Conservation (phyloP, 2,888 invertebrate genomes). For the Thumatha senex region DNA sequence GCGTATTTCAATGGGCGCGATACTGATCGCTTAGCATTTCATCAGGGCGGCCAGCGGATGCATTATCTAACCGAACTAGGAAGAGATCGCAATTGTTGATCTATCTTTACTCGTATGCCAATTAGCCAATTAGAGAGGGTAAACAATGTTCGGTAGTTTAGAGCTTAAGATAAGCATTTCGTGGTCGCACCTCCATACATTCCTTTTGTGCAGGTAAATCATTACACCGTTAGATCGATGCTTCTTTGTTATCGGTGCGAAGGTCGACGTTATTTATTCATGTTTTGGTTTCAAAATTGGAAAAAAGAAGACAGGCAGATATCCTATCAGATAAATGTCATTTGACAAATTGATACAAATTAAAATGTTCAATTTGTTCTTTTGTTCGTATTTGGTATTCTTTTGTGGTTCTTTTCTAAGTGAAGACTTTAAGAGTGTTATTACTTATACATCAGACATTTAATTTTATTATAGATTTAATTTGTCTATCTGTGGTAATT, state of each 20-base stretch:
- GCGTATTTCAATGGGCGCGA: conserved; percentile 73
- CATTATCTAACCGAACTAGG: conserved; percentile 70
- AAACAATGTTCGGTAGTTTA: conserved; percentile 60
- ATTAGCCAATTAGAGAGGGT: conserved; percentile 81
- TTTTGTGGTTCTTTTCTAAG: conserved; percentile 13
- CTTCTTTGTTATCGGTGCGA: conserved; percentile 26
- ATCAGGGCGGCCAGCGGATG: conserved; percentile 65
- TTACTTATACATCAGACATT: not conserved
- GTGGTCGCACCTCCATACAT: conserved; percentile 43
- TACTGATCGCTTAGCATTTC: conserved; percentile 74
- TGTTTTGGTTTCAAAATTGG: conserved; percentile 46
- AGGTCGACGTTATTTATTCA: conserved; percentile 45
- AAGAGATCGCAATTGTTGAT: conserved; percentile 74
- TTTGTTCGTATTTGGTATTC: conserved; percentile 38
- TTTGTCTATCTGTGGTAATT: too few species aligned
- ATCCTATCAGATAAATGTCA: conserved; percentile 58
- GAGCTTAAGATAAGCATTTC: conserved; percentile 55
- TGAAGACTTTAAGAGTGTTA: conserved; percentile 2
- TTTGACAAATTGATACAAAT: conserved; percentile 53
- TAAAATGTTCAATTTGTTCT: conserved; percentile 50
- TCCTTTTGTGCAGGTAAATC: conserved; percentile 39
- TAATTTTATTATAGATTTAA: too few species aligned
- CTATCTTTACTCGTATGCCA: conserved; percentile 76
- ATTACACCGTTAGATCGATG: conserved; percentile 27
- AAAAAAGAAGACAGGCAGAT: conserved; percentile 50